These are phyloP conservation scores for Megastigmus dorsalis DNA, from an alignment of 2,888 invertebrate species.

Conservation along the genomic window DNA sequence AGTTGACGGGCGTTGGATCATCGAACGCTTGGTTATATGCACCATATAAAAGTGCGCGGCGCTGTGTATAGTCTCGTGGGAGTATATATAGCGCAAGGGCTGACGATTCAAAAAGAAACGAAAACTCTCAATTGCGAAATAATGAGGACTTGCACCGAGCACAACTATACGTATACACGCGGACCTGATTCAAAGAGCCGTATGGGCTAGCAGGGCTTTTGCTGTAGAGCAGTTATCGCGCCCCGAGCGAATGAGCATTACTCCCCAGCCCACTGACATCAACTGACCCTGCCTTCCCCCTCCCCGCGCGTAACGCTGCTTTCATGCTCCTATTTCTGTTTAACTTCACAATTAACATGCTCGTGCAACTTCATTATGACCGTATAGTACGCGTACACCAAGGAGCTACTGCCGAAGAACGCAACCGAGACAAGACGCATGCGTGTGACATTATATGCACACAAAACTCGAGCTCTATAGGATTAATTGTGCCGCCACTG, in stretches of 20 bases:
- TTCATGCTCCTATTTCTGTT: slow-evolving; percentile 69
- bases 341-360: slow-evolving; percentile 70
- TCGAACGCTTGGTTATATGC: too few relatives aligned
- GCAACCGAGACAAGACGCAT: too few relatives aligned
- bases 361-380: slow-evolving; percentile 66
- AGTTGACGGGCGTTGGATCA: too few relatives aligned
- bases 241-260: slow-evolving; percentile 64
- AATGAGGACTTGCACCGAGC: slow-evolving; percentile 45
- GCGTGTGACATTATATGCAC: slow-evolving; percentile 15
- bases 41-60: too few relatives aligned
- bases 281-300: slow-evolving; percentile 53
- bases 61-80: too few relatives aligned
- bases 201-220: slow-evolving; percentile 57
- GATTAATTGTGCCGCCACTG: slow-evolving; percentile 7
- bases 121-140: slow-evolving; percentile 48
- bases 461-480: background rate
- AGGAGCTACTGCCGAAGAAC: too few relatives aligned
- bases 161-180: too few relatives aligned
- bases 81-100: too few relatives aligned
- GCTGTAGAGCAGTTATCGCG: slow-evolving; percentile 65
- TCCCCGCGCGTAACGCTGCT: slow-evolving; percentile 57
- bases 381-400: too few relatives aligned
- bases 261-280: slow-evolving; percentile 58
- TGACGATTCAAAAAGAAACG: slow-evolving; percentile 8
- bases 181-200: slow-evolving; percentile 64